A percentile compares a stretch with the other conserved stretches of the same genome.
phyloP scores from a whole-genome alignment of 1,140 invertebrate species.

The Phymorhynchus buccinoides region DNA sequence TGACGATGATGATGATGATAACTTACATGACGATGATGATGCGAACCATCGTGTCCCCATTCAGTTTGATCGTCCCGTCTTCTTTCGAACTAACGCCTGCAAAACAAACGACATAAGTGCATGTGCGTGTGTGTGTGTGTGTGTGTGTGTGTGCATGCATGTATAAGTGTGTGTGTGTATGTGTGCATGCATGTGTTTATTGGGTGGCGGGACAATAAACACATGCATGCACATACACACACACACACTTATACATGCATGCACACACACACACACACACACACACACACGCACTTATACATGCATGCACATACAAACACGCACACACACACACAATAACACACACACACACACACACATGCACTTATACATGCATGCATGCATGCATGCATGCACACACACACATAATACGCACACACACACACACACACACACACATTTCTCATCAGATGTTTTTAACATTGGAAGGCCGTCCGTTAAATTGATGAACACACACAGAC shows the following conservation, averaged over 20 bases:
- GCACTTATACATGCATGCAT: not conserved
- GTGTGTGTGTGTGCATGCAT: too few species aligned
- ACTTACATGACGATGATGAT: conserved; percentile 65
- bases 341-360: not conserved
- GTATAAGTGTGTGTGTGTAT: too few species aligned
- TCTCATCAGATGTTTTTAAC: too few species aligned
- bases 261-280: not conserved
- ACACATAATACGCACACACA: not conserved
- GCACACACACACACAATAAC: too few species aligned
- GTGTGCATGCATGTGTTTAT: too few species aligned
- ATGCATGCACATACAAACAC: not conserved
- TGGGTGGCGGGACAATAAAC: too few species aligned
- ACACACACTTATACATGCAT: too few species aligned
- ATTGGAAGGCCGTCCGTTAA: too few species aligned
- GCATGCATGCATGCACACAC: not conserved
- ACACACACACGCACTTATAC: not conserved
- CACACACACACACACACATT: not conserved
- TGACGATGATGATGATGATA: too few species aligned
- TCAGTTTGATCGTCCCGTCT: conserved; percentile 55
- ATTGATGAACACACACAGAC: too few species aligned
- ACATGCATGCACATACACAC: too few species aligned
- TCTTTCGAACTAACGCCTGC: conserved; percentile 47
- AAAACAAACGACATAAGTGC: conserved; percentile 19
- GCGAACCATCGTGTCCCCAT: conserved; percentile 61
- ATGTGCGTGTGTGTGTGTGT: too few species aligned